Evolutionary conservation across 92 coral and sea anemone genomes (phyloP), one percentile per base, ranked within the genome.

Genomic region (Isaurus tuberculatus): DNA sequence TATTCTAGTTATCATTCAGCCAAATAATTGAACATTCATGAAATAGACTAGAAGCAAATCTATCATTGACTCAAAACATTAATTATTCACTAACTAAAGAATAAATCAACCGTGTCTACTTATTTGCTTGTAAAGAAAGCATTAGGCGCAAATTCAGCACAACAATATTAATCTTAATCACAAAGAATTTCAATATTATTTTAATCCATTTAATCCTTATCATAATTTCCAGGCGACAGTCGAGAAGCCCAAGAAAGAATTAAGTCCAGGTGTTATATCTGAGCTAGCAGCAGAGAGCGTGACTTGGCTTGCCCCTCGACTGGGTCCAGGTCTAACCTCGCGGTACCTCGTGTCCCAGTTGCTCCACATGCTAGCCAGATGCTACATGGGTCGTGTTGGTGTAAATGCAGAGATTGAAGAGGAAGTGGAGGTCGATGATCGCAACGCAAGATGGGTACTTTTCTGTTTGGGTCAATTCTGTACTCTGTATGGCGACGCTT

Each of bases 271-370:
- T 4, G 68, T 74, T 13, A 34, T 87, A 25, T 85, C 91, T 42
- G 98, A 90, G 22, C 90, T 93, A 30, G 98, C 99, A 1, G 98
- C 97, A 16, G 98, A 97, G 84, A 92, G 98, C 82, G 89, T 94
- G 22, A 89, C 88, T 71, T 97, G 98, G 97, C 78, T 97, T 40
- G 91, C 97, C 0, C 98, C 98, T n/a, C 92, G 98, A 2, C 84
- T 97, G 55, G 99, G 99, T 4, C 99, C 99, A 3, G 86, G 90
- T 26, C 80, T 94, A 66, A 94, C 99, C 1, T 97, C 99, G n/a
- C 88, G 90, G 84, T 87, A 90, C 72, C 75, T 94, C 6, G 94
- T 91, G 30, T 92, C 90, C 61, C 97, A 93, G 57, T 81, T 97
- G 63, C 84, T 94, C 27, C 86, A 85, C 64, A 92, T 97, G 97